Percentiles rank a stretch among this genome's conserved stretches.
Conservation (phyloP, 2,888 invertebrate genomes). For the Pyralis farinalis region DNA sequence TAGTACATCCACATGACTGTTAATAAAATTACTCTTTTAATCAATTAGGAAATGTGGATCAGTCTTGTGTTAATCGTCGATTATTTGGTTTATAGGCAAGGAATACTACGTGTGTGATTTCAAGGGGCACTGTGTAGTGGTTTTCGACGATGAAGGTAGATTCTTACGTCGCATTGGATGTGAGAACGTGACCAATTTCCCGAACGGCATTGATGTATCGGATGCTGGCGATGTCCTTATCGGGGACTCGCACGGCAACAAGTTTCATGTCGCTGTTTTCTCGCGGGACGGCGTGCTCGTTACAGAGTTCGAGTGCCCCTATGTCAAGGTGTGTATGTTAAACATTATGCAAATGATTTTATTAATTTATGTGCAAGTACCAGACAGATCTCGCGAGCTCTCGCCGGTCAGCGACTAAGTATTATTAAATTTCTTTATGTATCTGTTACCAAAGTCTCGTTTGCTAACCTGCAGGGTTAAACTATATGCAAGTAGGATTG, state of each 20-base stretch:
- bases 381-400: too few species aligned
- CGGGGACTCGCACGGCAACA: slow-evolving; percentile 98
- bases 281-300: slow-evolving; percentile 92
- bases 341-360: too few species aligned
- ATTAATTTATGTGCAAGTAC: too few species aligned
- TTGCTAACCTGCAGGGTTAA: too few species aligned
- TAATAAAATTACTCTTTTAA: too few species aligned
- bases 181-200: slow-evolving; percentile 97
- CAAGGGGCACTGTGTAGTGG: slow-evolving; percentile 98
- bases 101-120: slow-evolving; percentile 98
- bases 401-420: too few species aligned
- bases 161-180: slow-evolving; percentile 96
- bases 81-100: slow-evolving; percentile 84
- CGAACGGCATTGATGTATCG: slow-evolving; percentile 98
- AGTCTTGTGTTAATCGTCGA: too few species aligned
- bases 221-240: slow-evolving; percentile 98
- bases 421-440: too few species aligned
- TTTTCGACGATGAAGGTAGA: slow-evolving; percentile 95
- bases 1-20: too few species aligned
- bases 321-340: slow-evolving; percentile 89
- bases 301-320: slow-evolving; percentile 97
- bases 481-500: too few species aligned
- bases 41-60: too few species aligned
- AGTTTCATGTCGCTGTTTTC: slow-evolving; percentile 98
- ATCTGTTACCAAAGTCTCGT: too few species aligned